Evolutionary conservation across 2,113 vertebrate species (phyloP), one percentile per base, ranked within the genome.

Genomic region (Engraulis encrasicolus): DNA sequence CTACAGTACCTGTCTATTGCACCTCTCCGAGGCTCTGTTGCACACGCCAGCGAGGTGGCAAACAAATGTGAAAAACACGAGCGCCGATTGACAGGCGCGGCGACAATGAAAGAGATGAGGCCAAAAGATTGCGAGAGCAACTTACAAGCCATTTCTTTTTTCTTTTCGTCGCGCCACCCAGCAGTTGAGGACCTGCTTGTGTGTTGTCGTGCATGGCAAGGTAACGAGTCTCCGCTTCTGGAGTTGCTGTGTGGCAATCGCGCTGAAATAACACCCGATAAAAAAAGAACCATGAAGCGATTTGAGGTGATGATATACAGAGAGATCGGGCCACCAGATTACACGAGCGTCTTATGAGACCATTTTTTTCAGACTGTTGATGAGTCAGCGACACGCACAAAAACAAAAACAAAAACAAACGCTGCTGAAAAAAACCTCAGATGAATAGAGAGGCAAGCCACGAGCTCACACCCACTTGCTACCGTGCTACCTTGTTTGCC

Each of bases 351-450:
- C 79, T 84, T 83, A 79, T 82, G 82, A 78, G 82, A 86, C 81
- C 78, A 87, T 78, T 79, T 82, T 74, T 52, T 37, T 85, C 86
- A 79, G 82, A 74, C 50, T 78, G 80, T 83, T 85, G 61, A 83
- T 91, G 89, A 90, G 84, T 91, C 90, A 91, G 88, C 84, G 79
- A 78, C 85, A 80, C 80, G 85, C 80, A 88, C 88, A 87, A 87
- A 91, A 86, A 80, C 84, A 88, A 91, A 78, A 91, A 86, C 82
- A 85, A 88, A 91, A 78, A 85, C 82, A 88, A 87, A 85, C 71
- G 79, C 83, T n/a, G n/a, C n/a, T n/a, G 80, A 79, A 87, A 78
- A 85, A 85, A 78, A n/a, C n/a, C 83, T 23, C 23, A 50, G 79
- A 36, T 81, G 83, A 87, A 86, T 82, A 84, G 71, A 84, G 71